These are phyloP conservation scores for Diprion similis DNA, from an alignment of 1,140 invertebrate species.

Conservation along the genomic window DNA sequence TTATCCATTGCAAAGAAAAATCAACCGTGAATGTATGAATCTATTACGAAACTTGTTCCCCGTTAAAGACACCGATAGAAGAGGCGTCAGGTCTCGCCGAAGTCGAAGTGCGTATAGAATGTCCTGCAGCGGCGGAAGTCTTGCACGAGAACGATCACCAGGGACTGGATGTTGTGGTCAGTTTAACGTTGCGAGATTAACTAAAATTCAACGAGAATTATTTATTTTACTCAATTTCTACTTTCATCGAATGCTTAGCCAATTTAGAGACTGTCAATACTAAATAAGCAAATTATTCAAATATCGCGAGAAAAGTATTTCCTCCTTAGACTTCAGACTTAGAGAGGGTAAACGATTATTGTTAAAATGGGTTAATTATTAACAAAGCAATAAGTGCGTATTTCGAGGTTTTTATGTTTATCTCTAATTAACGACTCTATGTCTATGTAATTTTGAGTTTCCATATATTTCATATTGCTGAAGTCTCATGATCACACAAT, in stretches of 20 bases:
- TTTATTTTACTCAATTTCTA: neutral
- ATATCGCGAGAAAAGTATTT: neutral
- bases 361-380: no score
- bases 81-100: neutral
- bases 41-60: neutral
- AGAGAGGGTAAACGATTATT: no score
- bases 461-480: no score
- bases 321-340: neutral
- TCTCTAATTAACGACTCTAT: no score
- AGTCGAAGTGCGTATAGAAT: constrained; percentile 5
- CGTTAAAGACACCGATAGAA: neutral
- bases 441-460: no score
- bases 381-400: no score
- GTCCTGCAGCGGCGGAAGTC: constrained; percentile 6
- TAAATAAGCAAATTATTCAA: neutral
- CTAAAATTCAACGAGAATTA: neutral
- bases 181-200: neutral
- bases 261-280: neutral
- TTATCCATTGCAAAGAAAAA: neutral
- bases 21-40: constrained; percentile 1
- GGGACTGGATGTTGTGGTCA: constrained; percentile 18
- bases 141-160: neutral
- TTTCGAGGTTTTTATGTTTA: no score
- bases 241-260: neutral
- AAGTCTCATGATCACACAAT: no score